Percentiles rank a stretch among this genome's conserved stretches.
phyloP scores from a whole-genome alignment of 1,140 invertebrate genomes.

The Drosophila tani region DNA sequence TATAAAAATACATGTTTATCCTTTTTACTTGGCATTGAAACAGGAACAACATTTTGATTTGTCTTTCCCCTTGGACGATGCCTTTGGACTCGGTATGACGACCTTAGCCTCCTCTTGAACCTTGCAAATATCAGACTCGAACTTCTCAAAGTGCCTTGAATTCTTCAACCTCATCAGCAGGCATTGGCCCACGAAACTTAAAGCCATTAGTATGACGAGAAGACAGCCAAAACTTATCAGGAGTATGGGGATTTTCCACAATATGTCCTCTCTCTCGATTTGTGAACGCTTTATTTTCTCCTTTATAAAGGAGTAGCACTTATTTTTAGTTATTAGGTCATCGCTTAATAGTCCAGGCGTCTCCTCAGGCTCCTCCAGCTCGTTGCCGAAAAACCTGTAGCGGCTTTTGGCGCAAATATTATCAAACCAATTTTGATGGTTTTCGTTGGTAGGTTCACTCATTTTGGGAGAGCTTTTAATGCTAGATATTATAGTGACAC shows the following conservation, averaged over 20 bases:
- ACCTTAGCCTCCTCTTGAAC: background rate
- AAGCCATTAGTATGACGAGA: slow-evolving; percentile 21
- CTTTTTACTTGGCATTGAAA: background rate
- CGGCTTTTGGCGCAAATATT: slow-evolving; percentile 43
- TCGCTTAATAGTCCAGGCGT: background rate
- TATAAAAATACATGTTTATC: background rate
- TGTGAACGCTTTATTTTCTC: background rate
- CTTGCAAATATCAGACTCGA: background rate
- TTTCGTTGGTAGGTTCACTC: slow-evolving; percentile 13
- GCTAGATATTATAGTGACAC: background rate
- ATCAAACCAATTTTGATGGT: slow-evolving; percentile 37
- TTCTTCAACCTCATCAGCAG: background rate
- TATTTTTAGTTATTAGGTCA: slow-evolving; percentile 38
- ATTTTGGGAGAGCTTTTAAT: background rate
- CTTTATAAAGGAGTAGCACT: slow-evolving; percentile 49
- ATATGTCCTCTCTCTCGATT: slow-evolving; percentile 6
- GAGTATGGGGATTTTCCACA: slow-evolving; percentile 48
- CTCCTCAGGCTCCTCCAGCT: background rate
- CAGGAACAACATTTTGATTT: background rate
- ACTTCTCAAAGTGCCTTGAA: background rate
- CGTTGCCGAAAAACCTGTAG: slow-evolving; percentile 19
- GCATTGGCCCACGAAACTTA: slow-evolving; percentile 14
- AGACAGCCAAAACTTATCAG: slow-evolving; percentile 19
- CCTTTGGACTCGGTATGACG: too few relatives aligned
- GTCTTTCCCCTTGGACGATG: too few relatives aligned